Conservation (phyloP, 2,113 vertebrate genomes). For the Bettongia penicillata region DNA sequence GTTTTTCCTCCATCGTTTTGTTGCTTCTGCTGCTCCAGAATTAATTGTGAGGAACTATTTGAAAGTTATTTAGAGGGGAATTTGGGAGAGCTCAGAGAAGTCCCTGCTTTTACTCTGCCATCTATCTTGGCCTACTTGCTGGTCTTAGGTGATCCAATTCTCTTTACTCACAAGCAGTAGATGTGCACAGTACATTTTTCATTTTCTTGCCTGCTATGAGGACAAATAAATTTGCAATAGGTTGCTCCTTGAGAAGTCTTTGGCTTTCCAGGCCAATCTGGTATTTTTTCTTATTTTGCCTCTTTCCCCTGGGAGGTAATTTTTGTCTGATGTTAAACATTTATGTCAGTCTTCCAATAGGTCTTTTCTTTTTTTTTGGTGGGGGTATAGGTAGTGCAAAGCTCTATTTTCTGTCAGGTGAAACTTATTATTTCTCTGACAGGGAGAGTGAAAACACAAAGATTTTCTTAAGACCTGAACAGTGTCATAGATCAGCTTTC, state of each 20-base stretch:
- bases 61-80: too few relatives aligned
- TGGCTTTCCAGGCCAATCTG: neutral
- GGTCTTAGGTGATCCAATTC: neutral
- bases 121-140: neutral
- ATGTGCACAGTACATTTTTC: neutral
- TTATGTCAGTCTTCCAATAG: neutral
- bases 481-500: neutral
- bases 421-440: neutral
- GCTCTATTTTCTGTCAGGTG: neutral
- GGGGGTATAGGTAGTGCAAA: neutral
- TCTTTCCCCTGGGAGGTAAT: neutral
- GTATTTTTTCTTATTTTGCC: neutral
- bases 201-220: neutral
- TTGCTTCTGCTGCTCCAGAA: too few relatives aligned
- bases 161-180: neutral
- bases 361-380: neutral
- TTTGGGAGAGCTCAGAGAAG: too few relatives aligned
- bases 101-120: too few relatives aligned
- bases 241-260: neutral
- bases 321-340: neutral
- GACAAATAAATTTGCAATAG: neutral
- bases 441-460: neutral
- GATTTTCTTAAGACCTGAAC: neutral
- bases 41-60: too few relatives aligned
- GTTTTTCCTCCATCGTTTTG: too few relatives aligned